These are phyloP conservation scores for Drosophila algonquin DNA, from an alignment of 2,888 invertebrate species.

Conservation along the genomic window DNA sequence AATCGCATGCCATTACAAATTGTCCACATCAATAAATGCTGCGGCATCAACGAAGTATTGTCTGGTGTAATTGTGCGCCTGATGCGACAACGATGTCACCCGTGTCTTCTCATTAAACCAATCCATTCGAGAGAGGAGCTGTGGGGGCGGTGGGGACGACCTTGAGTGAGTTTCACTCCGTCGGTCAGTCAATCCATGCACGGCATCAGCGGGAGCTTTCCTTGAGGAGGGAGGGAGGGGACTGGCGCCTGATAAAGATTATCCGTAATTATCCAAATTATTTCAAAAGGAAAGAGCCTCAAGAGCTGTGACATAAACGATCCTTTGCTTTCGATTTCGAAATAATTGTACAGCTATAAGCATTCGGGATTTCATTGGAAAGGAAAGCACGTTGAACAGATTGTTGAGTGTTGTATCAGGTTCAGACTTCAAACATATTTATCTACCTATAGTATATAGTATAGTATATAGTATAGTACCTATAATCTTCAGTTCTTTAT, in stretches of 20 bases:
- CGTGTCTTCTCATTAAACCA: not conserved
- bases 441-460: not conserved
- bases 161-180: not conserved
- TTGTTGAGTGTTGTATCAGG: too few species aligned
- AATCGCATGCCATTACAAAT: constrained; percentile 81
- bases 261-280: too few species aligned
- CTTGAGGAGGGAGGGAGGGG: not conserved
- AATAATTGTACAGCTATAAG: too few species aligned
- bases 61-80: not conserved
- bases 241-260: not conserved
- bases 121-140: not conserved
- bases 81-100: not conserved
- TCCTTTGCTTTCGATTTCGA: not conserved
- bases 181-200: not conserved
- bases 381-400: too few species aligned
- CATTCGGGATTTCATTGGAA: too few species aligned
- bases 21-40: constrained; percentile 81
- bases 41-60: constrained; percentile 27
- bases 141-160: not conserved
- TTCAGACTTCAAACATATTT: not conserved
- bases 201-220: not conserved
- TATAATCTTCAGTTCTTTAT: not conserved
- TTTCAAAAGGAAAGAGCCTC: too few species aligned
- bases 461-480: not conserved
- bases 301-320: not conserved